phyloP scores from a whole-genome alignment of 2,888 invertebrate genomes.

The Nomada fabriciana region DNA sequence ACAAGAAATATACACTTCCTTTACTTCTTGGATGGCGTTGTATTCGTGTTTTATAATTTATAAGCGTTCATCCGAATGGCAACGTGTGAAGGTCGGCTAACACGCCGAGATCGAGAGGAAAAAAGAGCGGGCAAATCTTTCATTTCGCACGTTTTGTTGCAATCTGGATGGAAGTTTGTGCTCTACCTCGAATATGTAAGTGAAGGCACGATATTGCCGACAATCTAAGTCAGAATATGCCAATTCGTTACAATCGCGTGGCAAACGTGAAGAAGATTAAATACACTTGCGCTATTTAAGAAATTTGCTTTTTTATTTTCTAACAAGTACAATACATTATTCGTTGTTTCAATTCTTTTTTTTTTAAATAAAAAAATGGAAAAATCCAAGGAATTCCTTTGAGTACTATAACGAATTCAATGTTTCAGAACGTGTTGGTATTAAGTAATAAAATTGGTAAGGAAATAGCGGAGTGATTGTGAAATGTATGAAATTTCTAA shows the following conservation, averaged over 20 bases:
- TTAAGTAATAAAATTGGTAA: too few relatives aligned
- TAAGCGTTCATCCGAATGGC: constrained; percentile 7
- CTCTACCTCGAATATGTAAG: background rate
- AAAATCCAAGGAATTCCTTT: too few relatives aligned
- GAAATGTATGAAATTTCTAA: too few relatives aligned
- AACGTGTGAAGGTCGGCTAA: constrained; percentile 21
- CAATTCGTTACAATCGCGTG: background rate
- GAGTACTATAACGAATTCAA: too few relatives aligned
- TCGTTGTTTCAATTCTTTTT: too few relatives aligned
- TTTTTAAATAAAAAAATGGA: too few relatives aligned
- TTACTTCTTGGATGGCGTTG: background rate
- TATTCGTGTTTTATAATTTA: constrained; percentile 20
- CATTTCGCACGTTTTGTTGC: constrained; percentile 22
- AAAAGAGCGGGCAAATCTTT: background rate
- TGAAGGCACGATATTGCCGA: background rate
- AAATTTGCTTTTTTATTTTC: too few relatives aligned
- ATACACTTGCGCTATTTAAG: too few relatives aligned
- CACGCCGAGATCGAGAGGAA: background rate
- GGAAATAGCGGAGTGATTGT: too few relatives aligned
- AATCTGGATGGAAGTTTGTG: background rate
- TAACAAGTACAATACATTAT: too few relatives aligned
- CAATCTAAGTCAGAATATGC: background rate
- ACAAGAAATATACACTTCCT: background rate
- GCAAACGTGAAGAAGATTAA: background rate
- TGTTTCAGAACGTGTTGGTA: too few relatives aligned